Conservation (phyloP, 2,888 invertebrate species). For the Trichopria drosophilae region DNA sequence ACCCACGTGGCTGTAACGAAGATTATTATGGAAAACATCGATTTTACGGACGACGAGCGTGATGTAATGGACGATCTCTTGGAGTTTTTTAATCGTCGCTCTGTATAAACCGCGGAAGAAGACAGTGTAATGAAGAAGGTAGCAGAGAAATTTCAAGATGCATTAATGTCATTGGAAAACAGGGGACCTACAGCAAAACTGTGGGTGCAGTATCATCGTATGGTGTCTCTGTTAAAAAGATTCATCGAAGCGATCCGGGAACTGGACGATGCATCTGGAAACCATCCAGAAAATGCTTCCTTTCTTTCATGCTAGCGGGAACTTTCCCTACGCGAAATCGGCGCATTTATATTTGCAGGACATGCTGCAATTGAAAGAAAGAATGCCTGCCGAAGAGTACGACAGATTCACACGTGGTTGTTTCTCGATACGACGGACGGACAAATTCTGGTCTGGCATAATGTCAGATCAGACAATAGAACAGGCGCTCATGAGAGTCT, state of each 20-base stretch:
- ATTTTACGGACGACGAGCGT: not conserved
- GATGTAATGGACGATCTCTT: not conserved
- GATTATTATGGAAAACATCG: slow-evolving; percentile 19
- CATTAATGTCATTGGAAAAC: slow-evolving; percentile 32
- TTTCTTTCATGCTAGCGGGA: slow-evolving; percentile 51
- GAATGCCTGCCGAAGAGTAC: not conserved
- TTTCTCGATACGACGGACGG: slow-evolving; percentile 22
- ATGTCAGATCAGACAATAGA: slow-evolving; percentile 6
- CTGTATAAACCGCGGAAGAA: too few relatives aligned
- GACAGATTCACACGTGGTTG: not conserved
- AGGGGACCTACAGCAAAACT: too few relatives aligned
- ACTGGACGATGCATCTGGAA: slow-evolving; percentile 44
- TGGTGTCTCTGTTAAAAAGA: slow-evolving; percentile 41
- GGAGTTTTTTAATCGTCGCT: too few relatives aligned
- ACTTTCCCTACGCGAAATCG: slow-evolving; percentile 50
- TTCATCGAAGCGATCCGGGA: slow-evolving; percentile 45
- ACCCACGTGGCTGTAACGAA: slow-evolving; percentile 25
- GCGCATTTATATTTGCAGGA: slow-evolving; percentile 35
- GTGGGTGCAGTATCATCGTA: too few relatives aligned
- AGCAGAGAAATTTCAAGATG: not conserved
- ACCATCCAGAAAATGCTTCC: too few relatives aligned
- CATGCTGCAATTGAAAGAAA: not conserved
- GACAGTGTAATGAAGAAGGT: too few relatives aligned
- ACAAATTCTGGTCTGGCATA: slow-evolving; percentile 22
- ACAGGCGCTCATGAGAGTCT: not conserved